Evolutionary conservation across 2,113 vertebrate species (phyloP).

Genomic region (Dasyprocta punctata): DNA sequence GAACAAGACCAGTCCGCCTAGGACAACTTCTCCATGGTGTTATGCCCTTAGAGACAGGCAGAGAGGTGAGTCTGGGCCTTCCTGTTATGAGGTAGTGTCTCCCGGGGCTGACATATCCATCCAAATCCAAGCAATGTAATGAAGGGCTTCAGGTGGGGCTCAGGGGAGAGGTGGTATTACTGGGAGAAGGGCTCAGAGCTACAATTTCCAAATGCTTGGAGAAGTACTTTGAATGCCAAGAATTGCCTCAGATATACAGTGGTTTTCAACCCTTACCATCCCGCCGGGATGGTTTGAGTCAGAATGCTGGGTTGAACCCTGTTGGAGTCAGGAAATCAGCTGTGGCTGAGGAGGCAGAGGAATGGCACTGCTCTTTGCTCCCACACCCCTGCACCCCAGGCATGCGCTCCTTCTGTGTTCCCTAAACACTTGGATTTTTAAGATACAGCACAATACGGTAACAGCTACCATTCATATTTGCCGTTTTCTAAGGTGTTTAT

Average conservation of each 20-base stretch:
- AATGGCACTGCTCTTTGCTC: not conserved
- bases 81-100: constrained; percentile 69
- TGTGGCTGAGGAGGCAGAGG: not conserved
- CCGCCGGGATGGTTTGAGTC: not conserved
- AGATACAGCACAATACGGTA: not conserved
- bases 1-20: not conserved
- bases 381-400: not conserved
- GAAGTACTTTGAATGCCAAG: constrained; percentile 41
- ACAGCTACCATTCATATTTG: not conserved
- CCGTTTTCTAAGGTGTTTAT: not conserved
- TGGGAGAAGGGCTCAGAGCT: not conserved
- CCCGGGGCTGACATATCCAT: not conserved
- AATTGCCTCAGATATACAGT: constrained; percentile 17
- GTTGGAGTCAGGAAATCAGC: not conserved
- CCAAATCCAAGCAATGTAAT: constrained; percentile 62
- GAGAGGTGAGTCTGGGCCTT: not conserved
- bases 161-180: constrained; percentile 41
- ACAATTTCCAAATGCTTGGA: constrained; percentile 67
- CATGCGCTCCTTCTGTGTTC: not conserved
- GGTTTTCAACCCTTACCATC: constrained; percentile 23
- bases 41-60: not conserved
- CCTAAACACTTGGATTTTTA: not conserved
- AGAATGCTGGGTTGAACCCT: not conserved
- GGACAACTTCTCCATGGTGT: not conserved
- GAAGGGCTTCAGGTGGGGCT: constrained; percentile 53